These are phyloP conservation scores for Peromyscus polionotus DNA, from an alignment of 2,113 vertebrate genomes.

Conservation along the genomic window DNA sequence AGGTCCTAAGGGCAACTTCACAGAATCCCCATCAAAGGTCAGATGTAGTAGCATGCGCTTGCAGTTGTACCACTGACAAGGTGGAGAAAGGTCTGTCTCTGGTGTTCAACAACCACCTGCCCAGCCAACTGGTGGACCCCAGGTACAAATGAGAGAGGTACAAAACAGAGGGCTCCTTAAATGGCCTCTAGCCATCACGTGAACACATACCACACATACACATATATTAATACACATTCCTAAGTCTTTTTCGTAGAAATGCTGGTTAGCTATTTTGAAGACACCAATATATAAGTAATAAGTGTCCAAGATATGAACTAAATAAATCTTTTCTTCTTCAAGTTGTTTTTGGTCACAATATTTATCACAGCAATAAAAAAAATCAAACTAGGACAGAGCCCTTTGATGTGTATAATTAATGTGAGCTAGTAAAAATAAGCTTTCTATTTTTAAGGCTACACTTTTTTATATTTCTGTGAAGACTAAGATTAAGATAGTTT, in stretches of 20 bases:
- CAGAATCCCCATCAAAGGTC: background rate
- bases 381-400: background rate
- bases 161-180: background rate
- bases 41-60: background rate
- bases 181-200: background rate
- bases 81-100: background rate
- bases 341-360: background rate
- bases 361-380: background rate
- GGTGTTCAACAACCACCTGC: background rate
- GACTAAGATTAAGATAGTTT: background rate
- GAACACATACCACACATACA: background rate
- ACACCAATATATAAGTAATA: background rate
- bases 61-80: background rate
- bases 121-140: background rate
- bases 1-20: background rate
- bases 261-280: background rate
- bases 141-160: background rate
- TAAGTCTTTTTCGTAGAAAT: background rate
- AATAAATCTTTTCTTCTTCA: background rate
- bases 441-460: background rate
- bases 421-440: background rate
- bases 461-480: slow-evolving; percentile 4
- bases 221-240: background rate
- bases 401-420: background rate
- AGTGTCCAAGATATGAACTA: background rate